These are phyloP conservation scores for Cetonia aurata DNA, from an alignment of 2,888 invertebrate genomes.

Conservation along the genomic window DNA sequence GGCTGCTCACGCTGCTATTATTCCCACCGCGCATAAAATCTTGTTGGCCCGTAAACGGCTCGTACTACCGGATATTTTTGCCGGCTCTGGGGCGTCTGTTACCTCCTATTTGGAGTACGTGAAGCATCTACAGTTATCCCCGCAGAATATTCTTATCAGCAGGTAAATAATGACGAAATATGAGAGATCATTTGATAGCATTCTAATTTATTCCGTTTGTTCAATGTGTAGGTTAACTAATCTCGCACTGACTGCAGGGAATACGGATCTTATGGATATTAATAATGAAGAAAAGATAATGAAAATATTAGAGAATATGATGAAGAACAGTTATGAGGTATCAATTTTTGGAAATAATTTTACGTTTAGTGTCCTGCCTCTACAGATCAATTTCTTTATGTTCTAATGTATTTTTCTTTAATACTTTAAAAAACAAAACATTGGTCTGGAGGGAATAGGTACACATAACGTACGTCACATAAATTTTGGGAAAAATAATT, in stretches of 20 bases:
- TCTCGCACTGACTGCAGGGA: slow-evolving; percentile 24
- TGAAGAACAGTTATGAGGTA: slow-evolving; percentile 42
- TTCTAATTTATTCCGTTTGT: background rate
- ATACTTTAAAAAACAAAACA: too few relatives aligned
- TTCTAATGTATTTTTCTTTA: too few relatives aligned
- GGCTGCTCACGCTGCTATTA: slow-evolving; percentile 60
- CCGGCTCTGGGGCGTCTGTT: slow-evolving; percentile 59
- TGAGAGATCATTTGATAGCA: too few relatives aligned
- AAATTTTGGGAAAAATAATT: too few relatives aligned
- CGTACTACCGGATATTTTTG: slow-evolving; percentile 63
- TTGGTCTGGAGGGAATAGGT: too few relatives aligned
- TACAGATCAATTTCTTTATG: too few relatives aligned
- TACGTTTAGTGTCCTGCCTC: too few relatives aligned
- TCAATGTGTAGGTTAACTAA: slow-evolving; percentile 20
- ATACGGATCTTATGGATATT: slow-evolving; percentile 23
- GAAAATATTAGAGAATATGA: slow-evolving; percentile 34
- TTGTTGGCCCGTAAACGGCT: slow-evolving; percentile 57
- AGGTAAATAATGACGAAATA: slow-evolving; percentile 9
- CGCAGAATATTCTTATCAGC: slow-evolving; percentile 42
- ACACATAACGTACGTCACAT: too few relatives aligned
- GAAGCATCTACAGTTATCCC: slow-evolving; percentile 49
- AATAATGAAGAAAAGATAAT: slow-evolving; percentile 33
- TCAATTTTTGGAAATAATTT: background rate
- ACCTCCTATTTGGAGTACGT: slow-evolving; percentile 62
- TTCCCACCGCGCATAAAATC: slow-evolving; percentile 62